These are phyloP conservation scores for Paratrypauchen microcephalus DNA, from an alignment of 2,797 vertebrate genomes.

Conservation along the genomic window DNA sequence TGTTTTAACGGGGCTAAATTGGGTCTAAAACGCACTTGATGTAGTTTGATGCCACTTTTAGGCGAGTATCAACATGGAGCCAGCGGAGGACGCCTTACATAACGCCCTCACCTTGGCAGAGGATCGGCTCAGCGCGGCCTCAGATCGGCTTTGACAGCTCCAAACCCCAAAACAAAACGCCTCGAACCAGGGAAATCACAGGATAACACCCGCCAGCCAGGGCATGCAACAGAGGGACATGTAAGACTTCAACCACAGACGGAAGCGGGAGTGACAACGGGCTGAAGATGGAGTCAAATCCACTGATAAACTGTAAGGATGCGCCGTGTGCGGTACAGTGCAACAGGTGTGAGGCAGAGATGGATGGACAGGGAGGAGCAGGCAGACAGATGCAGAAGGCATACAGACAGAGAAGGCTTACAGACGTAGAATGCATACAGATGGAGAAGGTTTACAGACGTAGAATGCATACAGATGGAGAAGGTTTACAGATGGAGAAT, in stretches of 20 bases:
- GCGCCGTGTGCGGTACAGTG: conserved; percentile 2
- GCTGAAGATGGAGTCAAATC: conserved; percentile 75
- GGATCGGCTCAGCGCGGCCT: conserved; percentile 44
- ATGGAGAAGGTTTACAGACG: neutral
- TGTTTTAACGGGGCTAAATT: neutral
- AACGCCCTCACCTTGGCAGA: conserved; percentile 57
- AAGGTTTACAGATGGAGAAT: too few relatives aligned
- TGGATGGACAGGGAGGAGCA: neutral
- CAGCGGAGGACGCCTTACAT: conserved; percentile 70
- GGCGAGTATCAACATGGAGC: conserved; percentile 64
- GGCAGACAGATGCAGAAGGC: too few relatives aligned
- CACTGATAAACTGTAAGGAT: conserved; percentile 76
- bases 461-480: neutral
- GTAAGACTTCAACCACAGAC: conserved; percentile 16
- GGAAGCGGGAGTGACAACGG: conserved; percentile 3
- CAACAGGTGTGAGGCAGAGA: conserved; percentile 17
- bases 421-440: neutral
- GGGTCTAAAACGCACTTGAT: neutral
- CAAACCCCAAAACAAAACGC: conserved; percentile 5
- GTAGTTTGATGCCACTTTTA: neutral
- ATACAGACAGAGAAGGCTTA: too few relatives aligned
- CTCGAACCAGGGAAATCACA: neutral
- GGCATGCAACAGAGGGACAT: conserved; percentile 45
- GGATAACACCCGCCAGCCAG: neutral
- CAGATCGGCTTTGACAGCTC: conserved; percentile 49